These are phyloP conservation scores for Eulemur coronatus DNA, from an alignment of 2,797 vertebrate species.

Conservation along the genomic window DNA sequence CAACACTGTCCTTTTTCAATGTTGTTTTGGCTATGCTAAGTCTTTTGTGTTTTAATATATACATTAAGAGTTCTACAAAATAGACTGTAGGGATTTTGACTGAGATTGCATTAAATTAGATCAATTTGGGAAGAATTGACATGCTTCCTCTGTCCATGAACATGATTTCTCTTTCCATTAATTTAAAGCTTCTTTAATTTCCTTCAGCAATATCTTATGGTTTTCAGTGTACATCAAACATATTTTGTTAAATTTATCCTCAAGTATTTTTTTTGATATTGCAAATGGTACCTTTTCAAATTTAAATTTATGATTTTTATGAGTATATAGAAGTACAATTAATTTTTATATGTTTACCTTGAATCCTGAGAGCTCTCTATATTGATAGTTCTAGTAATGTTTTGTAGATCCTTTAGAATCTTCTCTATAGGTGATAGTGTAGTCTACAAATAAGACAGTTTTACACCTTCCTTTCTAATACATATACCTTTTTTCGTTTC, in stretches of 20 bases:
- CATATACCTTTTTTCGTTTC: background rate
- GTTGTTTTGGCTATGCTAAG: background rate
- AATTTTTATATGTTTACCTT: background rate
- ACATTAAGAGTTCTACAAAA: conserved; percentile 3
- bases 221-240: background rate
- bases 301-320: background rate
- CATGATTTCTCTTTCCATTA: background rate
- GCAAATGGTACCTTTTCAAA: background rate
- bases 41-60: background rate
- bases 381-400: background rate
- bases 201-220: background rate
- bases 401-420: background rate
- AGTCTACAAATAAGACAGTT: background rate
- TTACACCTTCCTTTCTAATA: background rate
- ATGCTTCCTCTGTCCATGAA: no score
- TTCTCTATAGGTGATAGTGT: background rate
- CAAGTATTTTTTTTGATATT: conserved; percentile 30
- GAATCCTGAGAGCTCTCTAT: background rate
- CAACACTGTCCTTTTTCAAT: background rate
- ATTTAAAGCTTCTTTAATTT: conserved; percentile 27
- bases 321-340: background rate
- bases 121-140: background rate
- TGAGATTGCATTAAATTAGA: background rate
- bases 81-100: background rate
- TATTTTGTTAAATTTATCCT: conserved; percentile 5